Evolutionary conservation across 2,888 invertebrate genomes (phyloP).

Genomic region (Frankliniella fusca): DNA sequence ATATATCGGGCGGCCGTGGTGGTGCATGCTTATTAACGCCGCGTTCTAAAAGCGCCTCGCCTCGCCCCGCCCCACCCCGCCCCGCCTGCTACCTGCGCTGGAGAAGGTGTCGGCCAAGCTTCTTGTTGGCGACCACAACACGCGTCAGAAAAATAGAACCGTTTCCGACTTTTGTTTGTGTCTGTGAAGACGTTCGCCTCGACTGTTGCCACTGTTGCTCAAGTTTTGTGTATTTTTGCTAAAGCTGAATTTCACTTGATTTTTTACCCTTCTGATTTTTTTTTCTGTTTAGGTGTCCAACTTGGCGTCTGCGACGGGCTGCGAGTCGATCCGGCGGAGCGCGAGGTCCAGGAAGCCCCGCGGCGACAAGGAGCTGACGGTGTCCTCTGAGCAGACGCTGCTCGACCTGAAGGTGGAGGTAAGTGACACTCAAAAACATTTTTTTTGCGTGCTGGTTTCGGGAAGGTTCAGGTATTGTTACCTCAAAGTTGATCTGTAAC

Average conservation of each 20-base stretch:
- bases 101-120: no score
- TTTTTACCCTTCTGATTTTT: neutral
- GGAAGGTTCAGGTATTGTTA: no score
- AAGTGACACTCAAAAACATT: no score
- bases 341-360: constrained; percentile 46
- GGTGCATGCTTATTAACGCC: constrained; percentile 19
- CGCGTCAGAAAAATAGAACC: no score
- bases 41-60: neutral
- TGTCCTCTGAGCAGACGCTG: constrained; percentile 47
- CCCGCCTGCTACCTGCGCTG: neutral
- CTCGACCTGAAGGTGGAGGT: constrained; percentile 49
- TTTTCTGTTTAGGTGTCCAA: neutral
- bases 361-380: constrained; percentile 48
- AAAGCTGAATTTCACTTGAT: neutral
- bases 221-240: neutral
- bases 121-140: no score
- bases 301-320: neutral
- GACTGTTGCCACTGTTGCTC: neutral
- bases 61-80: neutral
- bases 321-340: constrained; percentile 43
- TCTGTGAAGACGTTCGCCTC: no score
- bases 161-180: no score
- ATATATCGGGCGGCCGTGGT: neutral
- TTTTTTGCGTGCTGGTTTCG: no score
- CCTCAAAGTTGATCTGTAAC: no score